Evolutionary conservation across 2,113 vertebrate species (phyloP).

Genomic region (Bubalus kerabau): DNA sequence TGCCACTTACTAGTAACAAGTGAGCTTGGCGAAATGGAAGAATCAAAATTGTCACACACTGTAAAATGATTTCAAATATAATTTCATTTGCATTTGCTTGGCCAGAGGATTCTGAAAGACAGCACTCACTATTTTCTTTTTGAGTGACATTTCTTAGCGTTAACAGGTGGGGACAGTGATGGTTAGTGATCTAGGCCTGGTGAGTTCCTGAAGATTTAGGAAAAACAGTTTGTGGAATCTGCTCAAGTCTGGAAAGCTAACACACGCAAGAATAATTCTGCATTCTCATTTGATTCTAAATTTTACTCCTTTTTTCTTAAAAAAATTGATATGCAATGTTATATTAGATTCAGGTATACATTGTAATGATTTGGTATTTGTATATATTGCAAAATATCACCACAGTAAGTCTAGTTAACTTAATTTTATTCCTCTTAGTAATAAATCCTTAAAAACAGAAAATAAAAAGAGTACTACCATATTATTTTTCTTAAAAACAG

Average conservation of each 20-base stretch:
- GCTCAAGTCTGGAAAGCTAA: background rate
- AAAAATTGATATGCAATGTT: background rate
- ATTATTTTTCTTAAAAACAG: background rate
- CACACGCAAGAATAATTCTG: background rate
- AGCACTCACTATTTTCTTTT: background rate
- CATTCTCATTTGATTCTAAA: background rate
- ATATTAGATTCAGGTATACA: background rate
- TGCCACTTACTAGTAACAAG: slow-evolving; percentile 37
- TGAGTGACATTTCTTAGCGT: background rate
- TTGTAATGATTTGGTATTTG: background rate
- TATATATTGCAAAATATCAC: background rate
- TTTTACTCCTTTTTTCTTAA: background rate
- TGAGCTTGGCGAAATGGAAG: background rate
- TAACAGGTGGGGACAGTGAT: background rate
- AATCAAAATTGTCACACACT: background rate
- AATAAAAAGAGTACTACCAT: background rate
- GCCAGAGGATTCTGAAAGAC: background rate
- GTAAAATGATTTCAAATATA: slow-evolving; percentile 28
- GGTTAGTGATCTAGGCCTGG: background rate
- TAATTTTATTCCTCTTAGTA: background rate
- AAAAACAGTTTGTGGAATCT: background rate
- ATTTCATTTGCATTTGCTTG: background rate
- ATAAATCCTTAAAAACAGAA: background rate
- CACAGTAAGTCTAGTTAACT: background rate
- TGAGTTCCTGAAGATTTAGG: background rate